Evolutionary conservation across 2,888 invertebrate genomes (phyloP).

Genomic region (Entomobrya proxima): DNA sequence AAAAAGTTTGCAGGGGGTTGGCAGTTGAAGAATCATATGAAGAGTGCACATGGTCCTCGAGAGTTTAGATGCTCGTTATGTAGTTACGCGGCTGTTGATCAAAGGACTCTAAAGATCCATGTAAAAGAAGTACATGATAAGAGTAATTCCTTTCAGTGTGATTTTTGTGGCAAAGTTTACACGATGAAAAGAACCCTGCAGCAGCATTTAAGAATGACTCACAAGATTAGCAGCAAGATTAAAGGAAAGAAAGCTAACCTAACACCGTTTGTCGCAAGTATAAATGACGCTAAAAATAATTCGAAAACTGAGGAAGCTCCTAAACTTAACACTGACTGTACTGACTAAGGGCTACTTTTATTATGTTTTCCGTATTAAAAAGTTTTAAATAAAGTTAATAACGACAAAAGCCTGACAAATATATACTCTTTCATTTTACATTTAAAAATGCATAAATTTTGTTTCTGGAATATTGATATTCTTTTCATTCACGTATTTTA

Average conservation of each 20-base stretch:
- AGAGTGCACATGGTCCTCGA: not conserved
- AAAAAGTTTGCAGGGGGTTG: not conserved
- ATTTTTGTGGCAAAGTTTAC: slow-evolving; percentile 14
- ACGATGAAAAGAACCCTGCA: not conserved
- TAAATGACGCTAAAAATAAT: not conserved
- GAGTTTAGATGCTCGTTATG: slow-evolving; percentile 6
- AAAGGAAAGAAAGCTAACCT: not conserved
- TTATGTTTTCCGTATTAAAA: too few relatives aligned
- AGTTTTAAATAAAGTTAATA: too few relatives aligned
- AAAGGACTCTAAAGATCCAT: not conserved
- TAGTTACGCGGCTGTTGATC: too few relatives aligned
- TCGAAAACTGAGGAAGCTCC: not conserved
- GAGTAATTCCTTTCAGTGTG: not conserved
- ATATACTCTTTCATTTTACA: too few relatives aligned
- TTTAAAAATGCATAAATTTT: too few relatives aligned
- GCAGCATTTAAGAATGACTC: not conserved
- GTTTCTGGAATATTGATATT: too few relatives aligned
- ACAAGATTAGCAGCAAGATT: not conserved
- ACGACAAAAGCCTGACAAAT: too few relatives aligned
- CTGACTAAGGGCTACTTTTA: too few relatives aligned
- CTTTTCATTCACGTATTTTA: too few relatives aligned
- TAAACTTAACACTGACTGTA: not conserved
- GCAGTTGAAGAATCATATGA: not conserved
- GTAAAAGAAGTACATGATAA: not conserved
- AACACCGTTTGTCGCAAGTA: not conserved